Percentiles rank a stretch among this genome's conserved stretches.
Conservation (phyloP, 2,888 invertebrate genomes). For the Aproaerema taeniolella region DNA sequence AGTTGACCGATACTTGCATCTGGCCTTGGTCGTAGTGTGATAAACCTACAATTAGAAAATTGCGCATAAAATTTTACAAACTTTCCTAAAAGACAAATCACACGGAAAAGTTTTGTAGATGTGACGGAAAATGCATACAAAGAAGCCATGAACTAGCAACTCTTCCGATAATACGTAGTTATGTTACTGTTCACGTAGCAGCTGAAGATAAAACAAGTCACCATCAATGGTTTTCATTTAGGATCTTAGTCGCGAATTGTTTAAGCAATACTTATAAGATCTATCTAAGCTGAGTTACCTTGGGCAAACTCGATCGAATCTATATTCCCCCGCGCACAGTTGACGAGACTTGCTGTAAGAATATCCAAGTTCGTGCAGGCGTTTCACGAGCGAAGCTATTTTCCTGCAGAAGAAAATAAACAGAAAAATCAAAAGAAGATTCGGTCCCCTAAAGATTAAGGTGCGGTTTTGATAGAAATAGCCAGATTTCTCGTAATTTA, state of each 20-base stretch:
- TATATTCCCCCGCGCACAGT: slow-evolving; percentile 67
- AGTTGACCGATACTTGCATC: slow-evolving; percentile 49
- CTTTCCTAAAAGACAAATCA: neutral
- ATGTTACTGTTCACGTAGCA: no score
- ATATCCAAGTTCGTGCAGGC: slow-evolving; percentile 60
- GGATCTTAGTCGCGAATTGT: no score
- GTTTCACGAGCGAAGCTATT: slow-evolving; percentile 62
- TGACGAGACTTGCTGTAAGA: slow-evolving; percentile 57
- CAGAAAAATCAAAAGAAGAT: no score
- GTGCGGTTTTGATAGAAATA: no score
- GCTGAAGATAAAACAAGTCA: no score
- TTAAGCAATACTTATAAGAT: no score
- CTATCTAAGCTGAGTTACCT: no score
- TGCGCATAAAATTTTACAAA: neutral
- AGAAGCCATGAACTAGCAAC: no score
- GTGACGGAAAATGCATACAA: neutral
- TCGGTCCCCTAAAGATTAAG: no score
- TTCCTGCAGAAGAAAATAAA: slow-evolving; percentile 42
- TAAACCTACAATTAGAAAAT: slow-evolving; percentile 55
- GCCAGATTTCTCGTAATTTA: no score
- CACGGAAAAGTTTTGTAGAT: neutral
- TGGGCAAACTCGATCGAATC: slow-evolving; percentile 78
- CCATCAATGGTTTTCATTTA: no score
- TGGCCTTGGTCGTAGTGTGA: slow-evolving; percentile 62
- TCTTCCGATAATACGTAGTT: no score